Evolutionary conservation across 2,888 invertebrate genomes (phyloP).

Genomic region (Coronaproctus castanopsis): DNA sequence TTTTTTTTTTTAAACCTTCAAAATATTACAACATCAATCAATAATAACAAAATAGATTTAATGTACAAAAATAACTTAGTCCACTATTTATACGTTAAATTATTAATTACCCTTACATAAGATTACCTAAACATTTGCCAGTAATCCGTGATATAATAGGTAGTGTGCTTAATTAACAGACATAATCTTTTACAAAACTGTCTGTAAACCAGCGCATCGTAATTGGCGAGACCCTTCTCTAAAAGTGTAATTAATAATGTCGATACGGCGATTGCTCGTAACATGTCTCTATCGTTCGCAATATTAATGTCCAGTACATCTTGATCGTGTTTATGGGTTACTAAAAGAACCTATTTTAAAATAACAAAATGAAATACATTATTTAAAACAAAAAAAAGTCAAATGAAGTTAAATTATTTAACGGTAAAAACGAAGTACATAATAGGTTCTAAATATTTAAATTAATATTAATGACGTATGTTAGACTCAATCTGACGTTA

Average conservation of each 20-base stretch:
- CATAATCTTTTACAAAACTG: conserved; percentile 49
- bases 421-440: too few relatives aligned
- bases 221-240: conserved; percentile 18
- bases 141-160: conserved; percentile 52
- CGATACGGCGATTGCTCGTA: conserved; percentile 38
- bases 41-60: too few relatives aligned
- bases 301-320: conserved; percentile 17
- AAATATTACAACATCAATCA: too few relatives aligned
- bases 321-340: conserved; percentile 26
- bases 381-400: not conserved
- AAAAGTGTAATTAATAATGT: conserved; percentile 34
- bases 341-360: conserved; percentile 26
- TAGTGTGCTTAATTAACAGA: conserved; percentile 43
- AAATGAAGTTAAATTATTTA: too few relatives aligned
- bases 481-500: too few relatives aligned
- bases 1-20: too few relatives aligned
- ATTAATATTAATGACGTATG: not conserved
- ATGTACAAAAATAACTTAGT: too few relatives aligned
- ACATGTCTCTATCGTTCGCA: conserved; percentile 18
- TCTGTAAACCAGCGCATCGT: conserved; percentile 35
- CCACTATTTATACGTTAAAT: too few relatives aligned
- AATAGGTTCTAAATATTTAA: not conserved
- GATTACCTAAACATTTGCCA: conserved; percentile 31
- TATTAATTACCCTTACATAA: too few relatives aligned
- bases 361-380: not conserved